Base-by-base conservation (phyloP, 2,888 invertebrate genomes). In the Nemurella pictetii region DNA sequence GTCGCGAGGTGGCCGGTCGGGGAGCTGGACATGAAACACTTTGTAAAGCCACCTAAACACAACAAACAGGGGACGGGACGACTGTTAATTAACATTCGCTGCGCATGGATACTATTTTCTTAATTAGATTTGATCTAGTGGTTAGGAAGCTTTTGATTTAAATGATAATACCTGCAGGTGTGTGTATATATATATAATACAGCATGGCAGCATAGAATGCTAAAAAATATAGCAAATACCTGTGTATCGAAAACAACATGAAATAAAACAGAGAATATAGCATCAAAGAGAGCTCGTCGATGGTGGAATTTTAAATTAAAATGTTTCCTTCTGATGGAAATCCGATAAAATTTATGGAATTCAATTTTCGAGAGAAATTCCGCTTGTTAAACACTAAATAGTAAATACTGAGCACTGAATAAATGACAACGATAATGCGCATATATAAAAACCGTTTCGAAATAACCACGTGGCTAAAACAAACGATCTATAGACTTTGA, bases 31-130 rank as follows among this genome's bases (percentile, higher is more conserved):
- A 35, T 30, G 25, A 35, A 78, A 78, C 78, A 78, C 78, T 78
- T 78, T 30, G 78, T 28, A 78, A n/a, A 78, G 78, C 55, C 55
- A 55, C 55, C 55, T 55, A 55, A 55, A 55, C 55, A 55, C 55
- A 55, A 55, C 55, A 55, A 55, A 55, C 55, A 55, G 55, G 55
- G 55, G 55, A 55, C 9, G 20, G 55, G 15, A 55, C 55, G 55
- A 20, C 1, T 20, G n/a, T 20, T 55, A 55, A 55, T 55, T 55
- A 55, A 55, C 55, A 55, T 55, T 2, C 55, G 5, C 55, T 1
- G 55, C 55, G 55, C 55, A 55, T 20, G 20, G 20, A 55, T 55
- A 55, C 55, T 55, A 55, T 55, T 55, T 55, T 55, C 55, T 55
- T 55, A 55, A 55, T 55, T 55, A 55, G 55, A 55, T 55, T 55